Percentiles rank a stretch among this genome's conserved stretches.
Evolutionary conservation across 2,888 invertebrate species (phyloP).

Genomic region (Harpagoxenus sublaevis): DNA sequence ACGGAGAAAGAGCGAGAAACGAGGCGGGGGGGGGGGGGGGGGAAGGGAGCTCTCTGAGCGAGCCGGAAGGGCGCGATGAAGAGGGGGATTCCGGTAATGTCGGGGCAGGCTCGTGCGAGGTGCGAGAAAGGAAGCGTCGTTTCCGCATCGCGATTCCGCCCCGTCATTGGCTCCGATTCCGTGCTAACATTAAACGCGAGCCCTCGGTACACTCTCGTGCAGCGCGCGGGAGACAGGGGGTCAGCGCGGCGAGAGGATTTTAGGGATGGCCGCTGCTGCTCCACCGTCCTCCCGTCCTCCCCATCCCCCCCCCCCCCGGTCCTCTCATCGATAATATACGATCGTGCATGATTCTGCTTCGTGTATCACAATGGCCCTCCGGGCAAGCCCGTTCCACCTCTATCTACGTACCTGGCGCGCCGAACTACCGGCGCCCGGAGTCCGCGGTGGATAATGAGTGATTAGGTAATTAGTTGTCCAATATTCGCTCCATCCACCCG

Average conservation of each 20-base stretch:
- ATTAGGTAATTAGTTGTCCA: slow-evolving; percentile 83
- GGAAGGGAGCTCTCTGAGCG: neutral
- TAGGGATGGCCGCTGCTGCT: slow-evolving; percentile 60
- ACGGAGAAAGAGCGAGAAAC: slow-evolving; percentile 14
- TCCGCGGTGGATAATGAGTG: slow-evolving; percentile 82
- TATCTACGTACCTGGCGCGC: slow-evolving; percentile 69
- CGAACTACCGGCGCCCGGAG: slow-evolving; percentile 73
- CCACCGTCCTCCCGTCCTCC: slow-evolving; percentile 46
- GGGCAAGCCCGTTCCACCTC: slow-evolving; percentile 67
- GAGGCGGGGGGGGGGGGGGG: neutral
- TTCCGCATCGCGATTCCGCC: slow-evolving; percentile 56
- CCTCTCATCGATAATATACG: slow-evolving; percentile 74
- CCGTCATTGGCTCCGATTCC: slow-evolving; percentile 58
- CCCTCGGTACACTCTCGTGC: slow-evolving; percentile 12
- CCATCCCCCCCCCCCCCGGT: slow-evolving; percentile 19
- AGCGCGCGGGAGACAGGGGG: neutral
- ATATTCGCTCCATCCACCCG: slow-evolving; percentile 77
- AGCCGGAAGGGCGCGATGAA: slow-evolving; percentile 7
- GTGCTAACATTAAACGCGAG: slow-evolving; percentile 48
- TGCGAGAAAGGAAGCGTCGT: slow-evolving; percentile 56
- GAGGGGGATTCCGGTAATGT: slow-evolving; percentile 22
- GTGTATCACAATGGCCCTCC: slow-evolving; percentile 78
- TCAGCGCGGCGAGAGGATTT: slow-evolving; percentile 30
- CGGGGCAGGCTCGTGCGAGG: slow-evolving; percentile 45
- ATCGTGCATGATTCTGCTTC: slow-evolving; percentile 79